Evolutionary conservation across 2,797 vertebrate species (phyloP).

Genomic region (Mormyrus proboscirostris): DNA sequence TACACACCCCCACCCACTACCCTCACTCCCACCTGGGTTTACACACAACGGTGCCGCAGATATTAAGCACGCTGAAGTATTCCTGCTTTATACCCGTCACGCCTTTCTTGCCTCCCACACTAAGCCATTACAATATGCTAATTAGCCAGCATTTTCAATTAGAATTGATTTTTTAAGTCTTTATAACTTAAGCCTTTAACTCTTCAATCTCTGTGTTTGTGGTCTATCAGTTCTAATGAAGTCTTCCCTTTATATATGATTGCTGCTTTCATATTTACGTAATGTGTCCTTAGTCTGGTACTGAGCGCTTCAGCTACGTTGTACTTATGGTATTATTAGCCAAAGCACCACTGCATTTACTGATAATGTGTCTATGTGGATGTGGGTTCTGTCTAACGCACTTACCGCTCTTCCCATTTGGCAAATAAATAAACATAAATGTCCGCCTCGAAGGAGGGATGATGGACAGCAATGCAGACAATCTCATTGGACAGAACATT

Average conservation of each 20-base stretch:
- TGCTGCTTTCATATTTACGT: neutral
- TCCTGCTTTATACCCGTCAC: neutral
- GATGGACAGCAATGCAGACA: neutral
- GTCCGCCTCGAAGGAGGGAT: neutral
- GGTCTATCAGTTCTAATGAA: neutral
- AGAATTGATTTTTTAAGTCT: neutral
- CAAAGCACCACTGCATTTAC: neutral
- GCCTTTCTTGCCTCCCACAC: neutral
- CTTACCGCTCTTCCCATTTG: neutral
- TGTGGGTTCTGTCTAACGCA: neutral
- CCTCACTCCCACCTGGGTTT: neutral
- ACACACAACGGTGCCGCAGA: neutral
- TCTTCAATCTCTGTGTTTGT: neutral
- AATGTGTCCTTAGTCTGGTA: neutral
- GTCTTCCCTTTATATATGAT: neutral
- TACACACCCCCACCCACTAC: neutral
- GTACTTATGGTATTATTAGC: neutral
- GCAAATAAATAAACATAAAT: constrained; percentile 3
- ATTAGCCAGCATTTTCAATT: neutral
- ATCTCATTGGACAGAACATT: neutral
- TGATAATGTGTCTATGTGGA: neutral
- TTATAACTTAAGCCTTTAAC: neutral
- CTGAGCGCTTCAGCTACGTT: neutral
- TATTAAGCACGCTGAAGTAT: neutral
- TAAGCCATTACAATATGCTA: neutral